phyloP scores from a whole-genome alignment of 1,140 invertebrate species.

The Papilio xuthus region DNA sequence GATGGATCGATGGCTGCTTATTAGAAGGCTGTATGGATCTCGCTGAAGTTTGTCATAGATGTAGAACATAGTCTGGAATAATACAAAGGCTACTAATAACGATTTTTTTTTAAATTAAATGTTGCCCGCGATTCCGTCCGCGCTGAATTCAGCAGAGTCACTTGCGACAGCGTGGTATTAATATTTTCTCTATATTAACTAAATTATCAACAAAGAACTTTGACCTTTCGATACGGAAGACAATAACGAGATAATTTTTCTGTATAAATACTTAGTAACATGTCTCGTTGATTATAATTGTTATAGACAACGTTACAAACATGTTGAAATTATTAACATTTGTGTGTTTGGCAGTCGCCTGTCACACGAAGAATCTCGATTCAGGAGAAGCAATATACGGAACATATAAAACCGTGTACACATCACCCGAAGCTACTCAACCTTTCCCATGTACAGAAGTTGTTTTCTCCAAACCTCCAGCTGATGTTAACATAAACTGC shows the following conservation, averaged over 20 bases:
- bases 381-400: neutral
- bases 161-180: neutral
- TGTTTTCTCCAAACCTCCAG: neutral
- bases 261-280: neutral
- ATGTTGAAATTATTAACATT: conserved; percentile 3
- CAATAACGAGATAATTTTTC: neutral
- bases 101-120: too few relatives aligned
- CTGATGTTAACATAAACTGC: neutral
- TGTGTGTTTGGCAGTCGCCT: neutral
- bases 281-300: neutral
- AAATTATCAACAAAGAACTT: neutral
- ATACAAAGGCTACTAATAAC: too few relatives aligned
- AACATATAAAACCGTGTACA: neutral
- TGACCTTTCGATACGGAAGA: neutral
- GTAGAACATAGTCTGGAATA: too few relatives aligned
- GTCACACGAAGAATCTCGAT: neutral
- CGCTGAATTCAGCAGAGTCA: too few relatives aligned
- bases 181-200: neutral
- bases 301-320: neutral
- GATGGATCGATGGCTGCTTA: too few relatives aligned
- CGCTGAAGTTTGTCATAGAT: too few relatives aligned
- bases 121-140: too few relatives aligned
- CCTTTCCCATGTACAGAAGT: neutral
- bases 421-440: neutral
- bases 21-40: too few relatives aligned